Evolutionary conservation across 2,888 invertebrate species (phyloP).

Genomic region (Xanthia icteritia): DNA sequence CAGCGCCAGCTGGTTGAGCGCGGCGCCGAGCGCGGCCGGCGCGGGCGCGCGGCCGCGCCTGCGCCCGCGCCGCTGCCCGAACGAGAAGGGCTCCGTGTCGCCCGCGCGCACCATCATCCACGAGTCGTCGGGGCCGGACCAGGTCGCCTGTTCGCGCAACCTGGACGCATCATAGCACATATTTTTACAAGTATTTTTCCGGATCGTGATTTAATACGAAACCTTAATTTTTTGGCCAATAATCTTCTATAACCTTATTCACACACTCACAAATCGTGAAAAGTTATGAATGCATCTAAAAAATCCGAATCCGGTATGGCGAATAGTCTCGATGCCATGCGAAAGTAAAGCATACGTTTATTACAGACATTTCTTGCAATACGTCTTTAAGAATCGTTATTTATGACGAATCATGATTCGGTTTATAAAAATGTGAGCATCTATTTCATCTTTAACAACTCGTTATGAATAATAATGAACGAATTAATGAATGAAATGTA

Average conservation of each 20-base stretch:
- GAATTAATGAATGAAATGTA: too few species aligned
- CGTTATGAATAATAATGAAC: neutral
- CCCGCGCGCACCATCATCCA: conserved; percentile 93
- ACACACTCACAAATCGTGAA: neutral
- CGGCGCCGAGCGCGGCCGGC: conserved; percentile 93
- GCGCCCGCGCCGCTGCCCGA: conserved; percentile 93
- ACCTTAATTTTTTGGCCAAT: neutral
- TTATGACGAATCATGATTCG: neutral
- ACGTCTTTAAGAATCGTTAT: neutral
- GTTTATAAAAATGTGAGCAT: neutral
- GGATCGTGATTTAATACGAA: neutral
- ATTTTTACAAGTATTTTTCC: too few species aligned
- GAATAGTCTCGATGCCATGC: neutral
- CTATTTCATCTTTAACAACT: neutral
- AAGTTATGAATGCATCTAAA: neutral
- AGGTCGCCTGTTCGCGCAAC: conserved; percentile 71
- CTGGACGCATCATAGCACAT: conserved; percentile 69
- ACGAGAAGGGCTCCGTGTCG: conserved; percentile 96
- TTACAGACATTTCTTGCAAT: neutral
- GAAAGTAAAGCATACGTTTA: neutral
- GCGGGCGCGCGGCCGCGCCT: conserved; percentile 85
- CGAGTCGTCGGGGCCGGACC: conserved; percentile 87
- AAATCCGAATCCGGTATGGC: neutral
- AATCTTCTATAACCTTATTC: neutral
- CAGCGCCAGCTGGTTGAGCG: conserved; percentile 96